Evolutionary conservation across 2,797 vertebrate species (phyloP), one percentile per base, ranked within the genome.

Genomic region (Paramormyrops hopkinsi): DNA sequence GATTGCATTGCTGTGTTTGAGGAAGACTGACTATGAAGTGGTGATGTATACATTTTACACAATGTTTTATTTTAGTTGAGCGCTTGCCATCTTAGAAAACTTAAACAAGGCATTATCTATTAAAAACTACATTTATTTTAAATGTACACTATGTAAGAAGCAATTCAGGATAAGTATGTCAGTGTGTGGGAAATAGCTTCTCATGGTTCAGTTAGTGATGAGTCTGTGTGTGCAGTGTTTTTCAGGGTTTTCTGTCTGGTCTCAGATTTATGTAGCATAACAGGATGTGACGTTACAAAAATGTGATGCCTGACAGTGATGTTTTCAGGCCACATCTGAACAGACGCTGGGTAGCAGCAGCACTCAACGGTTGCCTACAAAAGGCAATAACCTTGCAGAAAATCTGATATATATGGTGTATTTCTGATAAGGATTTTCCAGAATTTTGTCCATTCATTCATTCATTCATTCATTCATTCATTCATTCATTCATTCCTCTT

Each of bases 231-330:
- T 53, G 48, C 46, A 6, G 53, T 54, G 85, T 37, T 19, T 22
- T 17, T 12, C 9, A 37, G 25, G 50, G 46, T 76, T 29, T 51
- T 25, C 88, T 0, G 62, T 59, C 87, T 48, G 25, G 37, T 82
- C 86, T 88, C 69, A 29, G 90, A 90, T 86, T 25, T 84, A 79
- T 92, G 87, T 87, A 25, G 91, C 90, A 91, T 93, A 95, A 95
- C 95, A 95, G 94, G 94, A 95, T 93, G 93, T 92, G 91, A 90
- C 89, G 90, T 91, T 84, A 54, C 17, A 86, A 56, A 54, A 86
- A 86, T 41, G 89, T 62, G 89, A 90, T 90, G 92, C 41, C 90
- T 90, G 14, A 88, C 86, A 86, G 9, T 86, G 85, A 54, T 22
- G 25, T 54, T 56, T 41, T 56, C 86, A 79, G 6, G 69, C 73